phyloP scores from a whole-genome alignment of 2,888 invertebrate species.

The Crocallis elinguaria region DNA sequence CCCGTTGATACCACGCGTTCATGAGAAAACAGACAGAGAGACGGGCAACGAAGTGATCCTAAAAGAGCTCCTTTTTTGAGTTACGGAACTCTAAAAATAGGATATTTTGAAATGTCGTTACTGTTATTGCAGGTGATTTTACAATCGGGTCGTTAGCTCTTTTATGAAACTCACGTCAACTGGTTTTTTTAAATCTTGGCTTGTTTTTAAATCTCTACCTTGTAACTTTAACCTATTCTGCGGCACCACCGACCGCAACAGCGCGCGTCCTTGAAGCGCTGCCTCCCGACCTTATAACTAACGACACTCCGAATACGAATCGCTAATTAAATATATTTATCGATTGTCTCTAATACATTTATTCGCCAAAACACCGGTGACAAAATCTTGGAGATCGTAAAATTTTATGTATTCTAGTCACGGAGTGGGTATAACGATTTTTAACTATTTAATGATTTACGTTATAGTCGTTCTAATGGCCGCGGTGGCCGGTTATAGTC shows the following conservation, averaged over 20 bases:
- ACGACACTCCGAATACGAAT: conserved; percentile 19
- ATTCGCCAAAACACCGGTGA: conserved; percentile 60
- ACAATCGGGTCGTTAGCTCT: too few relatives aligned
- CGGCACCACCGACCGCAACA: too few relatives aligned
- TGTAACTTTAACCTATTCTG: too few relatives aligned
- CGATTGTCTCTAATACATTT: conserved; percentile 54
- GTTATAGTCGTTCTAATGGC: conserved; percentile 59
- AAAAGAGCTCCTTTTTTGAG: too few relatives aligned
- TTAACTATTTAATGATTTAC: conserved; percentile 65
- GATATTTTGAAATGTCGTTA: too few relatives aligned
- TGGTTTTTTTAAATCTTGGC: background rate
- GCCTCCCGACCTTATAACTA: conserved; percentile 3
- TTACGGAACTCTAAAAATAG: too few relatives aligned
- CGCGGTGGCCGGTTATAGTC: conserved; percentile 51
- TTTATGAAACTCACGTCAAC: too few relatives aligned
- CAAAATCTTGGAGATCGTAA: conserved; percentile 64
- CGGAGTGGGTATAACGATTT: conserved; percentile 57
- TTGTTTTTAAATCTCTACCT: background rate
- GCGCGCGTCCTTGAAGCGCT: conserved; percentile 15
- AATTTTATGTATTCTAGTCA: conserved; percentile 57
- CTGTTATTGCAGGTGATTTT: too few relatives aligned
- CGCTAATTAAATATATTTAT: conserved; percentile 41
- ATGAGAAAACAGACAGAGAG: too few relatives aligned
- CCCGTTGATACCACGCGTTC: too few relatives aligned
- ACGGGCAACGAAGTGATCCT: too few relatives aligned